These are phyloP conservation scores for Bombylius discolor DNA, from an alignment of 2,888 invertebrate genomes.

Conservation along the genomic window DNA sequence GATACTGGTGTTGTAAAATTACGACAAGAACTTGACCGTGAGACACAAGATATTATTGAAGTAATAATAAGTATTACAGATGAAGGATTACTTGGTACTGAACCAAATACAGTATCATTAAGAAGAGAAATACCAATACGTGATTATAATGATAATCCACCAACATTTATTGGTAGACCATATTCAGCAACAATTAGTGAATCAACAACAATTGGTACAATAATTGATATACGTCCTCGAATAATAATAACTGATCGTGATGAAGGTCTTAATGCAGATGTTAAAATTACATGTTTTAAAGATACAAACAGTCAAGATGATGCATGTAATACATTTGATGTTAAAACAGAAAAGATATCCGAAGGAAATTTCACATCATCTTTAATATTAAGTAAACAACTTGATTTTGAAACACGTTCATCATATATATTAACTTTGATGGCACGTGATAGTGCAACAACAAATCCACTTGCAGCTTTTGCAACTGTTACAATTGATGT, in stretches of 20 bases:
- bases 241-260: conserved; percentile 60
- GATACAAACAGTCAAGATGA: conserved; percentile 44
- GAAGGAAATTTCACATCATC: conserved; percentile 59
- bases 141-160: conserved; percentile 72
- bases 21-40: conserved; percentile 56
- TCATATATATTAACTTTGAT: conserved; percentile 56
- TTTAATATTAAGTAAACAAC: conserved; percentile 47
- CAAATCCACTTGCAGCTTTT: conserved; percentile 48
- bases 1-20: conserved; percentile 61
- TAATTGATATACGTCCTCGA: conserved; percentile 43
- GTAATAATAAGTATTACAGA: conserved; percentile 74
- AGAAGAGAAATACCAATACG: conserved; percentile 61
- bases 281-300: conserved; percentile 50
- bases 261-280: conserved; percentile 57
- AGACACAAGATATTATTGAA: conserved; percentile 54
- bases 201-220: conserved; percentile 48
- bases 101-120: conserved; percentile 66
- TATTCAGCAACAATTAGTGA: conserved; percentile 61
- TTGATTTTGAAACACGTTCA: conserved; percentile 67
- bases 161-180: conserved; percentile 58
- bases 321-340: conserved; percentile 55
- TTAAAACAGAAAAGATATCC: conserved; percentile 49
- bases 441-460: conserved; percentile 50
- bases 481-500: conserved; percentile 65
- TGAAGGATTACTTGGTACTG: conserved; percentile 53